Evolutionary conservation across 2,797 vertebrate genomes (phyloP).

Genomic region (Acrossocheilus wenchowensis): DNA sequence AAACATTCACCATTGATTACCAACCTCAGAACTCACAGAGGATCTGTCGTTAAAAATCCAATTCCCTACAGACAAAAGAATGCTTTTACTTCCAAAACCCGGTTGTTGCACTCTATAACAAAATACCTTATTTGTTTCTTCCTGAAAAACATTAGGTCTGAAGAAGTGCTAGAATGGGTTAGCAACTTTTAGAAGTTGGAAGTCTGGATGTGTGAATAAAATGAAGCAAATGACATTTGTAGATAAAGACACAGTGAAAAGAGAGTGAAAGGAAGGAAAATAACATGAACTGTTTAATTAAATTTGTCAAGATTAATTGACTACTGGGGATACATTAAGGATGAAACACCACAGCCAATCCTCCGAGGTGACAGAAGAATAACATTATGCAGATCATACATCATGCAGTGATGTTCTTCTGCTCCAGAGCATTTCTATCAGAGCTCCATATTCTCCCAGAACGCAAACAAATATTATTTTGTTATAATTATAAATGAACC

Average conservation of each 20-base stretch:
- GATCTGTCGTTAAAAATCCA: neutral
- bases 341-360: constrained; percentile 15
- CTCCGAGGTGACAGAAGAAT: constrained; percentile 9
- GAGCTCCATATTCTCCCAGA: neutral
- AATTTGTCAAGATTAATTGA: constrained; percentile 32
- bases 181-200: neutral
- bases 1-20: neutral
- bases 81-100: neutral
- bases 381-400: constrained; percentile 25
- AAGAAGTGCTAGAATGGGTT: neutral
- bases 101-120: neutral
- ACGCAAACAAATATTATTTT: constrained; percentile 5
- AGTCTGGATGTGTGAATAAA: neutral
- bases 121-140: neutral
- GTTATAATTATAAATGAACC: constrained; percentile 8
- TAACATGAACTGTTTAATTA: constrained; percentile 35
- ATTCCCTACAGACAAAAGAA: neutral
- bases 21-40: neutral
- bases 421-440: constrained; percentile 10
- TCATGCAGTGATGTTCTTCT: neutral
- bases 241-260: constrained; percentile 18
- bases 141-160: neutral
- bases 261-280: constrained; percentile 15
- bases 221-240: neutral
- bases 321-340: constrained; percentile 11